These are phyloP conservation scores for Mercenaria mercenaria DNA, from an alignment of 1,140 invertebrate species.

Conservation along the genomic window DNA sequence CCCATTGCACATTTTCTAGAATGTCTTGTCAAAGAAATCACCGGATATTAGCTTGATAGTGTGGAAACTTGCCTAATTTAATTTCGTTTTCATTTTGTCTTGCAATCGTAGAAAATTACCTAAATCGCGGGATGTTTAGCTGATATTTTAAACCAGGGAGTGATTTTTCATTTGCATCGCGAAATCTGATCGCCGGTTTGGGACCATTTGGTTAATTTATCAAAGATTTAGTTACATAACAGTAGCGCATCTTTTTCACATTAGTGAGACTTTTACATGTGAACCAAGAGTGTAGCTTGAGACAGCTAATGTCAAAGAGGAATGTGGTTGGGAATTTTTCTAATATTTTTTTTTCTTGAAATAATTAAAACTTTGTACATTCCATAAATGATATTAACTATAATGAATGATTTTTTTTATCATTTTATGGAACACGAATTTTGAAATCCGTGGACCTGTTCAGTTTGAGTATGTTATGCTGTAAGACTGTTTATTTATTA, in stretches of 20 bases:
- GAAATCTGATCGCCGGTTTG: conserved; percentile 15
- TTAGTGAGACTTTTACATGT: not conserved
- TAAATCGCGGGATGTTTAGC: not conserved
- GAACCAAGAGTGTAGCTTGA: not conserved
- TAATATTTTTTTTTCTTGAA: too few species aligned
- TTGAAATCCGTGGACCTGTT: too few species aligned
- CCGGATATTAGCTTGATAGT: conserved; percentile 16
- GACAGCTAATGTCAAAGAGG: not conserved
- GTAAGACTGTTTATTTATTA: too few species aligned
- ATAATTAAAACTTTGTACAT: too few species aligned
- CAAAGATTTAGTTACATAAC: conserved; percentile 43
- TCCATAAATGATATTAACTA: too few species aligned
- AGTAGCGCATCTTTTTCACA: not conserved
- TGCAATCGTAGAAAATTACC: not conserved
- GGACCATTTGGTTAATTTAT: conserved; percentile 22
- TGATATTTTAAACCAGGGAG: conserved; percentile 7
- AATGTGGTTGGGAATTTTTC: too few species aligned
- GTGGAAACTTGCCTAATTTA: not conserved
- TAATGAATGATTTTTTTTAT: too few species aligned
- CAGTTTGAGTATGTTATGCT: too few species aligned
- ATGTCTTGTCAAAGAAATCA: not conserved
- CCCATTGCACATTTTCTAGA: not conserved
- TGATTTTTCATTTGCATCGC: not conserved
- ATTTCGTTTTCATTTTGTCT: conserved; percentile 20
- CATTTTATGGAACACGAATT: too few species aligned